Conservation (phyloP, 2,113 vertebrate species). For the Istiophorus platypterus region DNA sequence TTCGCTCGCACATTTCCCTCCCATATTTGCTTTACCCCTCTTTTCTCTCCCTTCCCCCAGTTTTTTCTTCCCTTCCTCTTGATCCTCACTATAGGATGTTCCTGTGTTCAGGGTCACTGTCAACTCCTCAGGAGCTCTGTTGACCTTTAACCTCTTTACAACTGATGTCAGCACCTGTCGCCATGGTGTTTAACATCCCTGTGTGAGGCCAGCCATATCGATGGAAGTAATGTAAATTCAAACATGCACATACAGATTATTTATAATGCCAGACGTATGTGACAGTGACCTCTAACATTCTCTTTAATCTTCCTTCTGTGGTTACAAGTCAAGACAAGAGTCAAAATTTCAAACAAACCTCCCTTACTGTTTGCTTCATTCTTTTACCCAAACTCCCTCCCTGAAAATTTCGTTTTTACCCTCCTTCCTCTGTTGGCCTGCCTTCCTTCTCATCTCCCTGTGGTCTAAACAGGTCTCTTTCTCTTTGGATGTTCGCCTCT, state of each 20-base stretch:
- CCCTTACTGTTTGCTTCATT: constrained; percentile 60
- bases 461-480: constrained; percentile 47
- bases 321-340: constrained; percentile 37
- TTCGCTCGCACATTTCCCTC: background rate
- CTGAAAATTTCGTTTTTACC: constrained; percentile 23
- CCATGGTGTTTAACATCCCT: constrained; percentile 68
- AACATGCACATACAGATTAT: constrained; percentile 44
- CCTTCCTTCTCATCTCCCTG: constrained; percentile 10
- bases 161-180: constrained; percentile 74
- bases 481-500: constrained; percentile 37
- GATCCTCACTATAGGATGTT: constrained; percentile 65
- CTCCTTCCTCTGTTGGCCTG: constrained; percentile 9
- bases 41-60: constrained; percentile 11
- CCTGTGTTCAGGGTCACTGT: constrained; percentile 71
- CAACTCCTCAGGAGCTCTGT: constrained; percentile 38
- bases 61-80: constrained; percentile 23
- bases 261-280: constrained; percentile 40
- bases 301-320: constrained; percentile 61
- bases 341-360: constrained; percentile 42
- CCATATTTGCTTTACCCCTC: constrained; percentile 47
- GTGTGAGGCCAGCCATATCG: constrained; percentile 45
- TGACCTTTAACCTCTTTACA: constrained; percentile 77
- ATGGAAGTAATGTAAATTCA: constrained; percentile 42
- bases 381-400: constrained; percentile 24
- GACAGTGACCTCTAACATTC: constrained; percentile 48